Base-by-base conservation (phyloP, 2,888 invertebrate genomes). In the Lepeophtheirus nordmannii region DNA sequence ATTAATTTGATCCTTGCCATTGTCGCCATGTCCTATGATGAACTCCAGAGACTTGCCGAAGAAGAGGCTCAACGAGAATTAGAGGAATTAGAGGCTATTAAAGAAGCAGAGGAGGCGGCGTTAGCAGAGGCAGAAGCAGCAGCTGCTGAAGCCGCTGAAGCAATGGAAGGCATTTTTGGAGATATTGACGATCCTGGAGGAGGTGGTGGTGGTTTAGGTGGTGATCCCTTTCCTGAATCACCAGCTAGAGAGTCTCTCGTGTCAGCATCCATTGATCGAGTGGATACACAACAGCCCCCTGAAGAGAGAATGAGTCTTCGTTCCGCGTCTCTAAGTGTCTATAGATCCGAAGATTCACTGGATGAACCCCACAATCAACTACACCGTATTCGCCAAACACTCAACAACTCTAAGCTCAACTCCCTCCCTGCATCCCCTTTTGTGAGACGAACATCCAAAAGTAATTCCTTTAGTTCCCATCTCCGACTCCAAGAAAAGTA, bases 1-100 rank as follows among this genome's bases (percentile, higher is more conserved):
- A 91, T 96, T 75, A 96, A 96, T 81, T 85, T 96, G 82, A 96
- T 96, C 78, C 85, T 96, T 82, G 96, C 96, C 77, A 96, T 96
- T 79, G 96, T 96, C 79, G 94, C 94, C 74, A 94, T 96, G 93
- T 93, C 93, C 64, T 96, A 96, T 79, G 93, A 94, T 78, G 94
- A 96, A 79, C 82, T 94, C 78, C 93, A 94, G 80, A 93, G 92
- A 82, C 91, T 92, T 79, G 93, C 91, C 67, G 89, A 90, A 78
- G 90, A 91, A 77, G 92, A 92, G 75, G 72, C 72, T 39, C 58
- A 58, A 22, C 37, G 66, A 41, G 66, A 66, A 60, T 30, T 66
- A 14, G 66, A 66, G 30, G 66, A 66, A 41, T 23, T 66, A 30
- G 66, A 66, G 40, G 66, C 66, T 10, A 66, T 66, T 14, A 66